phyloP scores from a whole-genome alignment of 2,797 vertebrate species.

The Pangasius mekongensis region DNA sequence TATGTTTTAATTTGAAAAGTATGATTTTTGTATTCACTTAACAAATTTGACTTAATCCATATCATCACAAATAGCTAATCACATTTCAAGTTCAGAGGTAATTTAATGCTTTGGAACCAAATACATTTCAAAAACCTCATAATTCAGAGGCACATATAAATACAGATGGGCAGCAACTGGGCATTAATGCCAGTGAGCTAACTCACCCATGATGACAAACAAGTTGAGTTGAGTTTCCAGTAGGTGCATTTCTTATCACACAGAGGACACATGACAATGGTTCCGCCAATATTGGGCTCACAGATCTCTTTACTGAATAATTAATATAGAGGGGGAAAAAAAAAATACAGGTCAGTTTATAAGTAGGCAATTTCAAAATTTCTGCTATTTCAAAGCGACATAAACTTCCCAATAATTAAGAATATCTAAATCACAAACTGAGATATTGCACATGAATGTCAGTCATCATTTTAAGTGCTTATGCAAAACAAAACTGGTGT shows the following conservation, averaged over 20 bases:
- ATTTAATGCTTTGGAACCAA: neutral
- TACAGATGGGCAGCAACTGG: neutral
- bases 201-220: conserved; percentile 87
- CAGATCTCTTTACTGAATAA: conserved; percentile 87
- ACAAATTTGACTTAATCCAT: neutral
- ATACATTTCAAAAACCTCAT: neutral
- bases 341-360: neutral
- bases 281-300: conserved; percentile 82
- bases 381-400: neutral
- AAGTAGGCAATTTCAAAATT: neutral
- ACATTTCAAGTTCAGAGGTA: neutral
- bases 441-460: neutral
- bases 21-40: neutral
- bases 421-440: neutral
- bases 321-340: neutral
- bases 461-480: neutral
- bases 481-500: neutral
- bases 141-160: neutral
- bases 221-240: conserved; percentile 92
- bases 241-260: conserved; percentile 90
- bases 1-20: neutral
- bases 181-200: neutral
- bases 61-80: neutral
- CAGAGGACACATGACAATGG: conserved; percentile 93
- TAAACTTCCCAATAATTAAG: neutral